These are phyloP conservation scores for Mus spretus DNA, from an alignment of 2,797 vertebrate species.

Conservation along the genomic window DNA sequence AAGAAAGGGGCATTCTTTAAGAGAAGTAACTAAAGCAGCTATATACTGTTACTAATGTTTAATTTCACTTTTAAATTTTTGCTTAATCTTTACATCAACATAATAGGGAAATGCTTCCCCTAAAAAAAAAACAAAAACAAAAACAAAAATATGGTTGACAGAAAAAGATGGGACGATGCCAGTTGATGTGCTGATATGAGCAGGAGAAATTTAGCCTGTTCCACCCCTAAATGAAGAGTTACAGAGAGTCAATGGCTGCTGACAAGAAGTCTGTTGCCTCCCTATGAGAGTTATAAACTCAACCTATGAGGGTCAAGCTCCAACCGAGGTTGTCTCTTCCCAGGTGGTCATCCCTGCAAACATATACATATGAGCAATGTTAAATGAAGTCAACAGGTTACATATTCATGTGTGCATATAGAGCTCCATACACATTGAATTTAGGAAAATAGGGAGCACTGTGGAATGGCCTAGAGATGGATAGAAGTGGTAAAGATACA, in stretches of 20 bases:
- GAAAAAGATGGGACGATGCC: neutral
- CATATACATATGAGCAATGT: neutral
- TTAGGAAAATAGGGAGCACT: neutral
- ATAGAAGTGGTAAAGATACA: neutral
- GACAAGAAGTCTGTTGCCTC: neutral
- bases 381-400: too few relatives aligned
- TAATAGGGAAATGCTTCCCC: neutral
- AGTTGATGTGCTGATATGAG: too few relatives aligned
- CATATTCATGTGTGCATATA: too few relatives aligned
- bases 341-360: neutral
- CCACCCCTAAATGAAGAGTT: neutral
- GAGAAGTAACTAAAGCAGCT: neutral
- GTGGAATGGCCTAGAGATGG: too few relatives aligned
- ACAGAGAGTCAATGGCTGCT: neutral
- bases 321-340: neutral
- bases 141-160: neutral
- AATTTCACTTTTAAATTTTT: neutral
- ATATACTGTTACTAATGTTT: neutral
- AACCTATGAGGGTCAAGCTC: neutral
- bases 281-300: neutral
- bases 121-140: too few relatives aligned
- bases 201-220: neutral
- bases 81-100: neutral
- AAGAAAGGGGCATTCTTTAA: neutral
- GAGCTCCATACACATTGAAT: neutral